Conservation (phyloP, 2,888 invertebrate genomes). For the Drosophila ezoana region DNA sequence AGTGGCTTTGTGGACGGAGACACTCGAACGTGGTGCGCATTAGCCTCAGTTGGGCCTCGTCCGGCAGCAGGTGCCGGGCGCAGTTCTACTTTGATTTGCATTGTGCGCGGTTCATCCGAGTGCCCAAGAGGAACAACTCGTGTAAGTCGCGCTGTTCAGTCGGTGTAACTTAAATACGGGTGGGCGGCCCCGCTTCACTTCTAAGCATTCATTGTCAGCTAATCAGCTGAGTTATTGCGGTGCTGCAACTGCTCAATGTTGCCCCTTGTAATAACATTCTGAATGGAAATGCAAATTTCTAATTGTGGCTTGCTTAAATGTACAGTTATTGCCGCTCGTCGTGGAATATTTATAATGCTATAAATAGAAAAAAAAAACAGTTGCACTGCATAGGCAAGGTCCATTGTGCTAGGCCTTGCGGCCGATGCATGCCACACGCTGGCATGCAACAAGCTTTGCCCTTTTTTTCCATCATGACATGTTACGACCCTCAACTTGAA, state of each 20-base stretch:
- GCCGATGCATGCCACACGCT: constrained; percentile 12
- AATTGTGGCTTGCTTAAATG: constrained; percentile 1
- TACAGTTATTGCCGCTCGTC: constrained; percentile 22
- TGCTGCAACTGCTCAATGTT: constrained; percentile 11
- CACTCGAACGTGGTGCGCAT: constrained; percentile 32
- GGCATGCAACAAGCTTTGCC: constrained; percentile 49
- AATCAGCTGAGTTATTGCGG: constrained; percentile 9
- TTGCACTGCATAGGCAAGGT: constrained; percentile 14
- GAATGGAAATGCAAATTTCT: constrained; percentile 14
- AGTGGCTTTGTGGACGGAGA: constrained; percentile 14
- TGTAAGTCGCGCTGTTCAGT: constrained; percentile 52
- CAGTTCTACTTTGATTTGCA: constrained; percentile 64
- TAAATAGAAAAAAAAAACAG: constrained; percentile 36
- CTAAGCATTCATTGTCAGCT: neutral
- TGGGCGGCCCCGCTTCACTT: neutral
- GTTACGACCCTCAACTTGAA: constrained; percentile 74
- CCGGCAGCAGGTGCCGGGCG: constrained; percentile 16
- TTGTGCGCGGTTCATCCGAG: constrained; percentile 32
- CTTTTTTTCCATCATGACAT: constrained; percentile 17
- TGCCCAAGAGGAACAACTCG: constrained; percentile 23
- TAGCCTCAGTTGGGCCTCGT: constrained; percentile 19
- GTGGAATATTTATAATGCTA: constrained; percentile 21
- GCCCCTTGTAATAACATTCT: constrained; percentile 25
- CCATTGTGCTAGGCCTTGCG: neutral
- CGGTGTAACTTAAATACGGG: neutral